A percentile compares a stretch with the other conserved stretches of the same genome.
Conservation (phyloP, 2,888 invertebrate genomes). For the Strigamia transsilvanica region DNA sequence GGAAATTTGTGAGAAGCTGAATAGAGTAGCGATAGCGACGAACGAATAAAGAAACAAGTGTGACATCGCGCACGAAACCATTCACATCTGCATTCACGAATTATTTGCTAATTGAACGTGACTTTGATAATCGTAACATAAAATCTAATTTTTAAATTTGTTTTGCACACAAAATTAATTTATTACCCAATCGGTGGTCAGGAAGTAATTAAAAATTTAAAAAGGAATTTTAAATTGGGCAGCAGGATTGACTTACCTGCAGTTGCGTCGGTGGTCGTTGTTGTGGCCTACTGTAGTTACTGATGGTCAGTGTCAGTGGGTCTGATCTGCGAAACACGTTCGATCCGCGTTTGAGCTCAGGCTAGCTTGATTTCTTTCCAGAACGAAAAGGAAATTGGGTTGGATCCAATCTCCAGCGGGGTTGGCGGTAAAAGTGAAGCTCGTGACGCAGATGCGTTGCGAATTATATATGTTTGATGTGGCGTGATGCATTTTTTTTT, state of each 20-base stretch:
- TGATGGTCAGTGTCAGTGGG: constrained; percentile 37
- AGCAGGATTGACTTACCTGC: neutral
- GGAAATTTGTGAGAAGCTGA: neutral
- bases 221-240: neutral
- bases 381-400: constrained; percentile 22
- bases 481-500: constrained; percentile 11
- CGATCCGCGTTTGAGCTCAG: neutral
- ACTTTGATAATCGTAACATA: too few relatives aligned
- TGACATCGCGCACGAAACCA: neutral
- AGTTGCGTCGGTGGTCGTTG: neutral
- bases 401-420: constrained; percentile 12
- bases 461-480: neutral
- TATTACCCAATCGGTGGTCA: too few relatives aligned
- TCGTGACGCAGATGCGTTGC: neutral
- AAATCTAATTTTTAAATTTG: too few relatives aligned
- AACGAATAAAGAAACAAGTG: neutral
- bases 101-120: too few relatives aligned
- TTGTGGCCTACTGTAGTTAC: constrained; percentile 4
- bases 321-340: constrained; percentile 26
- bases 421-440: constrained; percentile 10
- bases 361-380: constrained; percentile 3
- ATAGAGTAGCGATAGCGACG: neutral
- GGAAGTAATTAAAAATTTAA: neutral
- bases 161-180: too few relatives aligned
- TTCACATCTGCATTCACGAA: neutral